A percentile compares a stretch with the other conserved stretches of the same genome.
These are phyloP conservation scores for Alethe diademata DNA, from an alignment of 2,113 vertebrate genomes.

Conservation along the genomic window DNA sequence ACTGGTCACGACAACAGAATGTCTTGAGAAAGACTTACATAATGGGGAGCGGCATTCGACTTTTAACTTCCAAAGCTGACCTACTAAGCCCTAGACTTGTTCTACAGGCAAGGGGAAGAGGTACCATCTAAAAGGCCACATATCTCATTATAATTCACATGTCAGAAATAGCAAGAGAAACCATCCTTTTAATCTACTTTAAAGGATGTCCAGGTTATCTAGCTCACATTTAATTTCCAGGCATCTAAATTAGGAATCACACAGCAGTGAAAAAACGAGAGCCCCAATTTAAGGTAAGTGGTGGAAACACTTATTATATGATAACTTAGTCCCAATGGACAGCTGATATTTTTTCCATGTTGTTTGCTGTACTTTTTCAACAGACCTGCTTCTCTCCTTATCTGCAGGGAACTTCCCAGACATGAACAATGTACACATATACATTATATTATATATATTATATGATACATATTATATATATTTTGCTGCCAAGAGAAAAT, in stretches of 20 bases:
- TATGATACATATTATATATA: too few species aligned
- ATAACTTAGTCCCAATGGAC: background rate
- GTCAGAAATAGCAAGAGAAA: background rate
- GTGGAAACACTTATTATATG: background rate
- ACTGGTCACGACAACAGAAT: background rate
- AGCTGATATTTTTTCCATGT: background rate
- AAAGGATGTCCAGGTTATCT: background rate
- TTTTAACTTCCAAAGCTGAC: background rate
- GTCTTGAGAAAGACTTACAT: background rate
- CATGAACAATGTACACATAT: background rate
- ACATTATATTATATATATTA: background rate
- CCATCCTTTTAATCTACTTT: background rate
- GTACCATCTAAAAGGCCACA: background rate
- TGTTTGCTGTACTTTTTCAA: background rate
- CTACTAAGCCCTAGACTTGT: background rate
- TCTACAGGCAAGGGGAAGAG: background rate
- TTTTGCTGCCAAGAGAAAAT: background rate
- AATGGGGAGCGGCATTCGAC: background rate
- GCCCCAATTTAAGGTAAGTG: background rate
- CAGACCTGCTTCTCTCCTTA: background rate
- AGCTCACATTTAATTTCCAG: background rate
- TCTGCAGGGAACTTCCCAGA: background rate
- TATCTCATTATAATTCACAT: background rate
- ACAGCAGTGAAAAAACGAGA: background rate
- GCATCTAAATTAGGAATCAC: background rate